Percentiles rank a stretch among this genome's conserved stretches.
Conservation (phyloP, 2,113 vertebrate species). For the Gasterosteus aculeatus region DNA sequence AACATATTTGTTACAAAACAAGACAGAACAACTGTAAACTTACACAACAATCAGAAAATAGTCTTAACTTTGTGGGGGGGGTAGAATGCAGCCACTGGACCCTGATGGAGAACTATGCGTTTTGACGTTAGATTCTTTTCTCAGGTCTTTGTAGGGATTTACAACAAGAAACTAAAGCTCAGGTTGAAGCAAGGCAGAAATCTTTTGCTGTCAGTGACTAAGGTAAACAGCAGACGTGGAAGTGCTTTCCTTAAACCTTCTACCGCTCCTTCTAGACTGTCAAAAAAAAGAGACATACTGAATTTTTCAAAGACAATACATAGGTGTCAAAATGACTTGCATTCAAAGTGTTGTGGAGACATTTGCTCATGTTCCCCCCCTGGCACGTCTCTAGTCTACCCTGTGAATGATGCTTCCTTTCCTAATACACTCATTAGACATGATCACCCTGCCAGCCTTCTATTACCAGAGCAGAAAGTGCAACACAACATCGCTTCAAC, state of each 20-base stretch:
- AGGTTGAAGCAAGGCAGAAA: constrained; percentile 23
- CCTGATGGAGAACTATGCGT: neutral
- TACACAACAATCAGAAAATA: constrained; percentile 27
- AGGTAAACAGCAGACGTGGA: constrained; percentile 48
- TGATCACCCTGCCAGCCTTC: constrained; percentile 48
- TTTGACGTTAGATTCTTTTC: constrained; percentile 3
- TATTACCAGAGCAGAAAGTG: constrained; percentile 64
- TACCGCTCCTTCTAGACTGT: constrained; percentile 41
- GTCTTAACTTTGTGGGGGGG: neutral
- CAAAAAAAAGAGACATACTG: constrained; percentile 39
- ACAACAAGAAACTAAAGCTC: neutral
- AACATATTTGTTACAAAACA: constrained; percentile 11
- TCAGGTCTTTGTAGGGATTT: constrained; percentile 12
- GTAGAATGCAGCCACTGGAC: constrained; percentile 24
- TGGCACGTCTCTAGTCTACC: constrained; percentile 37
- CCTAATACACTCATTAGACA: constrained; percentile 66
- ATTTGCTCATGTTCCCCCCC: constrained; percentile 51
- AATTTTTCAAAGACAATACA: constrained; percentile 59
- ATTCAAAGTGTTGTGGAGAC: constrained; percentile 65
- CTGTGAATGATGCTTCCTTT: constrained; percentile 55
- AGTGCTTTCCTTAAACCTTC: constrained; percentile 35
- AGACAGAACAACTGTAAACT: constrained; percentile 39
- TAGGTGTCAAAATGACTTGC: constrained; percentile 54
- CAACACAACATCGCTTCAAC: constrained; percentile 60
- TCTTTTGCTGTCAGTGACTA: constrained; percentile 34